Evolutionary conservation across 2,113 vertebrate species (phyloP).

Genomic region (Lophotis ruficrista): DNA sequence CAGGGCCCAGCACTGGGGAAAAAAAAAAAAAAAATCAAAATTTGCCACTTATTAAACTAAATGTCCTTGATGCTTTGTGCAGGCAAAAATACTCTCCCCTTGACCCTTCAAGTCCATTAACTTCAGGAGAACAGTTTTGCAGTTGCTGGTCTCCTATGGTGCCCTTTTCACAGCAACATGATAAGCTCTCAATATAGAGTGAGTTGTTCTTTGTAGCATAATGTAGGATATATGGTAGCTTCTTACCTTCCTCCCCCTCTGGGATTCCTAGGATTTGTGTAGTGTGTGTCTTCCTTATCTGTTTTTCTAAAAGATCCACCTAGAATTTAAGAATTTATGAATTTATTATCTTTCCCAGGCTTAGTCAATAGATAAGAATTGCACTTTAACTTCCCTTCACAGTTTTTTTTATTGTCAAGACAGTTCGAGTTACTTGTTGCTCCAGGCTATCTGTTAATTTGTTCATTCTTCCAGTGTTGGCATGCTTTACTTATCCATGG

Average conservation of each 20-base stretch:
- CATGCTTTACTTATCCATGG: slow-evolving; percentile 33
- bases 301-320: slow-evolving; percentile 36
- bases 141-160: slow-evolving; percentile 36
- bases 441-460: slow-evolving; percentile 42
- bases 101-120: slow-evolving; percentile 58
- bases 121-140: slow-evolving; percentile 42
- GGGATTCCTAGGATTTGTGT: slow-evolving; percentile 46
- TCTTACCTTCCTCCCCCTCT: slow-evolving; percentile 24
- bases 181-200: slow-evolving; percentile 37
- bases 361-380: slow-evolving; percentile 47
- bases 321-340: slow-evolving; percentile 59
- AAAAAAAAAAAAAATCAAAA: neutral
- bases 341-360: slow-evolving; percentile 49
- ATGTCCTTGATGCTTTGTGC: slow-evolving; percentile 51
- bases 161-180: slow-evolving; percentile 47
- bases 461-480: slow-evolving; percentile 28
- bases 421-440: slow-evolving; percentile 53
- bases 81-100: slow-evolving; percentile 31
- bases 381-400: slow-evolving; percentile 25
- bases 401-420: slow-evolving; percentile 44
- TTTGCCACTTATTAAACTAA: slow-evolving; percentile 53
- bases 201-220: slow-evolving; percentile 20
- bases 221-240: slow-evolving; percentile 35
- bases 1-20: neutral
- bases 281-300: slow-evolving; percentile 46